Conservation (phyloP, 2,888 invertebrate species). For the Neoitamus cyanurus region DNA sequence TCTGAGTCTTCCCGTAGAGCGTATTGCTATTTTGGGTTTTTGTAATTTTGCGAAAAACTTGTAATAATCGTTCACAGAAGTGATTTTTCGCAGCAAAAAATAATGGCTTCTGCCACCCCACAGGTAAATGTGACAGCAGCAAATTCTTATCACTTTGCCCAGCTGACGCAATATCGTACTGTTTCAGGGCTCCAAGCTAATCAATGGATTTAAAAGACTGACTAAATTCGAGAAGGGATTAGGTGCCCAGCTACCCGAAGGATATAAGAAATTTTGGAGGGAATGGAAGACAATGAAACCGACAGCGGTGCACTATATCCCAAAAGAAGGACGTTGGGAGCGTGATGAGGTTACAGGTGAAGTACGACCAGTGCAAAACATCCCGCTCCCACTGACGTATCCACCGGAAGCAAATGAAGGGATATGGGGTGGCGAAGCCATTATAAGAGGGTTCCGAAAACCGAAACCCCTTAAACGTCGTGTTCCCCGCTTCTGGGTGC, state of each 20-base stretch:
- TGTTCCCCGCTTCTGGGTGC: slow-evolving; percentile 90
- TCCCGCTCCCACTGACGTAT: slow-evolving; percentile 79
- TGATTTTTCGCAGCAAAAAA: not conserved
- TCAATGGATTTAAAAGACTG: slow-evolving; percentile 68
- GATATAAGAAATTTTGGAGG: slow-evolving; percentile 86
- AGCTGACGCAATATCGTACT: not conserved
- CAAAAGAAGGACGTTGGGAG: slow-evolving; percentile 78
- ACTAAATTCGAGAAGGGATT: slow-evolving; percentile 74
- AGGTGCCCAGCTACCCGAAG: slow-evolving; percentile 78
- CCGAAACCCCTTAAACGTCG: slow-evolving; percentile 71
- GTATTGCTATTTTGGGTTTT: not conserved
- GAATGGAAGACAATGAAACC: slow-evolving; percentile 82
- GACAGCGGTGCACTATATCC: slow-evolving; percentile 76
- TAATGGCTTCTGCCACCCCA: slow-evolving; percentile 62
- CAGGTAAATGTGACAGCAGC: slow-evolving; percentile 58
- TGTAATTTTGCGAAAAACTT: not conserved
- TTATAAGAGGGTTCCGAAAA: slow-evolving; percentile 88
- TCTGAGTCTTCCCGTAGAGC: not conserved
- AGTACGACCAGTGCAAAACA: slow-evolving; percentile 79
- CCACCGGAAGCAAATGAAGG: slow-evolving; percentile 85
- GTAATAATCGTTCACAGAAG: not conserved
- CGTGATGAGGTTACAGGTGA: slow-evolving; percentile 79
- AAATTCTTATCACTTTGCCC: not conserved
- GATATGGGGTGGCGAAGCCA: slow-evolving; percentile 96
- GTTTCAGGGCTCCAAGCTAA: slow-evolving; percentile 62